Conservation (phyloP, 2,888 invertebrate species). For the Platynereis dumerilii region DNA sequence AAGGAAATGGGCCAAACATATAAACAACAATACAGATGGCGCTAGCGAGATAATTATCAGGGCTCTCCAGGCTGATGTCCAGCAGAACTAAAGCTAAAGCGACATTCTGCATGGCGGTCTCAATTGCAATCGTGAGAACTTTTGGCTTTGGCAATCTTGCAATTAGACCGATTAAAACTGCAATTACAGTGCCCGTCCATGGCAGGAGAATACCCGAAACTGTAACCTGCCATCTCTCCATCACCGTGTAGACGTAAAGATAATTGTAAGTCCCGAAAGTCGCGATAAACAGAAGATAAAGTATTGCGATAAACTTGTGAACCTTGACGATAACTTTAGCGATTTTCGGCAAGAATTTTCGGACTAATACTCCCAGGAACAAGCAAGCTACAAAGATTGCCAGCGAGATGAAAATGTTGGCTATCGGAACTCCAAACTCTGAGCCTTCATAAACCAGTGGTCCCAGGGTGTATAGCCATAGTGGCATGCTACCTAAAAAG, state of each 20-base stretch:
- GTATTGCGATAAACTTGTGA: slow-evolving; percentile 55
- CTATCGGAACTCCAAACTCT: slow-evolving; percentile 55
- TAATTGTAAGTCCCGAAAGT: slow-evolving; percentile 64
- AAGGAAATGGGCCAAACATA: neutral
- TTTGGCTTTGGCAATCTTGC: slow-evolving; percentile 60
- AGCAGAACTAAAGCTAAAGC: slow-evolving; percentile 65
- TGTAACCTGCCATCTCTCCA: slow-evolving; percentile 46
- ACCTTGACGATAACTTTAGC: neutral
- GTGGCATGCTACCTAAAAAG: slow-evolving; percentile 64
- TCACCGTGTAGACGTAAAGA: slow-evolving; percentile 63
- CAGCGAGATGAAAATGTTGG: slow-evolving; percentile 61
- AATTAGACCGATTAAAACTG: slow-evolving; percentile 41
- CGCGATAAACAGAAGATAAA: slow-evolving; percentile 61
- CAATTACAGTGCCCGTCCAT: slow-evolving; percentile 65
- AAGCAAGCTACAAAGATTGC: slow-evolving; percentile 63
- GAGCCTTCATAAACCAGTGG: slow-evolving; percentile 14
- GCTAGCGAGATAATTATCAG: slow-evolving; percentile 44
- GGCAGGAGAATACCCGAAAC: slow-evolving; percentile 64
- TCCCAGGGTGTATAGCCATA: slow-evolving; percentile 66
- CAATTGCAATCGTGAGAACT: slow-evolving; percentile 37
- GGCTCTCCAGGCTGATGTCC: slow-evolving; percentile 48
- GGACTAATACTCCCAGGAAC: slow-evolving; percentile 63
- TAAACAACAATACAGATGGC: neutral
- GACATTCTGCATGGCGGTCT: slow-evolving; percentile 16
- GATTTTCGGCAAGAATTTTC: slow-evolving; percentile 38